Percentiles rank a stretch among this genome's conserved stretches.
These are phyloP conservation scores for Hymenopus coronatus DNA, from an alignment of 2,888 invertebrate species.

Conservation along the genomic window DNA sequence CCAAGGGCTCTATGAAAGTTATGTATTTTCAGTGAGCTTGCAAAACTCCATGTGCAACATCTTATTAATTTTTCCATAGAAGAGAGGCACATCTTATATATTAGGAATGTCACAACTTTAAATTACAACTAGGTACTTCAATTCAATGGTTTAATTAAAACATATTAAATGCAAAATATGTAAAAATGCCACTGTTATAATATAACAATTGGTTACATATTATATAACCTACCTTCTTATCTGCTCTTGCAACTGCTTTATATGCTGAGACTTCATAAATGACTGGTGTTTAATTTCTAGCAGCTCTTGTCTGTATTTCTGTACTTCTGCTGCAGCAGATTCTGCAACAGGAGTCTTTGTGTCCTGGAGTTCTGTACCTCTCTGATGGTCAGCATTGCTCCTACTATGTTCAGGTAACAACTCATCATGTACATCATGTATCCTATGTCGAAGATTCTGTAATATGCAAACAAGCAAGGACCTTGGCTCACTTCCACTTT, in stretches of 20 bases:
- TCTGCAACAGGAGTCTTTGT: neutral
- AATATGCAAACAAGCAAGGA: conserved; percentile 39
- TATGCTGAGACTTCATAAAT: conserved; percentile 14
- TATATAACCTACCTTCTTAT: conserved; percentile 3
- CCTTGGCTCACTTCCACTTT: conserved; percentile 29
- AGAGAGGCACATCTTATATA: too few relatives aligned
- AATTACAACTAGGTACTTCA: too few relatives aligned
- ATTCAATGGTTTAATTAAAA: neutral
- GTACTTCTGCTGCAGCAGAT: neutral
- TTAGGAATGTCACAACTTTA: too few relatives aligned
- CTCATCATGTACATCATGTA: too few relatives aligned
- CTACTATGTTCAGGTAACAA: neutral
- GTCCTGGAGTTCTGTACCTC: neutral
- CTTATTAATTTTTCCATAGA: too few relatives aligned
- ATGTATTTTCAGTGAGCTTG: too few relatives aligned
- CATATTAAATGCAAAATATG: neutral
- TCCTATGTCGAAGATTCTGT: conserved; percentile 8
- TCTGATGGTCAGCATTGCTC: neutral
- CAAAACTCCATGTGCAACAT: too few relatives aligned
- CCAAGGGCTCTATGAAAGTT: too few relatives aligned
- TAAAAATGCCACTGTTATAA: too few relatives aligned
- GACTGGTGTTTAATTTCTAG: conserved; percentile 8
- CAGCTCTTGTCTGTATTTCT: conserved; percentile 13
- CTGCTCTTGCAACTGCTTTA: conserved; percentile 12
- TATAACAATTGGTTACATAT: too few relatives aligned